Conservation (phyloP, 2,888 invertebrate species). For the Lasioglossum figueresi region DNA sequence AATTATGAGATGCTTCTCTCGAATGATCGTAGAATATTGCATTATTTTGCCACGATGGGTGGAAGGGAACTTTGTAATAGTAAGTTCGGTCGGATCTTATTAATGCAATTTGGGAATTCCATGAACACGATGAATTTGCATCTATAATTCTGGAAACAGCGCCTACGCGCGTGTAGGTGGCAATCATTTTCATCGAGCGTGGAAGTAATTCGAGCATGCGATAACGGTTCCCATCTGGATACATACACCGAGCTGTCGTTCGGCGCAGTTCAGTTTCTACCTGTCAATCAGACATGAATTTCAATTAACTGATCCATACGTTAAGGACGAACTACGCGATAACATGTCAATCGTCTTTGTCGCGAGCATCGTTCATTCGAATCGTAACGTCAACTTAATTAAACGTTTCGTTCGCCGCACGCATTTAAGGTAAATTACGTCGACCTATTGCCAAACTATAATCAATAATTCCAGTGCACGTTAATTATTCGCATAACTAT, state of each 20-base stretch:
- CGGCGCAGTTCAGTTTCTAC: conserved; percentile 20
- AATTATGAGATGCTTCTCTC: background rate
- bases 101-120: background rate
- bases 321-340: conserved; percentile 22
- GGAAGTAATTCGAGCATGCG: conserved; percentile 18
- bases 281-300: conserved; percentile 38
- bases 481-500: background rate
- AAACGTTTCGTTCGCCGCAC: background rate
- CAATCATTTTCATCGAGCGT: conserved; percentile 17
- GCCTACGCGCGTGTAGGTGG: background rate
- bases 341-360: conserved; percentile 15
- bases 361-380: background rate
- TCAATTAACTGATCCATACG: conserved; percentile 45
- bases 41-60: background rate
- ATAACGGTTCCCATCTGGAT: conserved; percentile 29
- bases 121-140: background rate
- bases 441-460: background rate
- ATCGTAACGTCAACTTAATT: conserved; percentile 18
- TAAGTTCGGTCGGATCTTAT: background rate
- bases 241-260: conserved; percentile 14
- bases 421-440: background rate
- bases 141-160: conserved; percentile 3
- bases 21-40: background rate
- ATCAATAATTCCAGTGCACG: background rate
- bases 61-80: background rate